Percentiles rank a stretch among this genome's conserved stretches.
phyloP scores from a whole-genome alignment of 2,888 invertebrate genomes.

The Eutolmus rufibarbis region DNA sequence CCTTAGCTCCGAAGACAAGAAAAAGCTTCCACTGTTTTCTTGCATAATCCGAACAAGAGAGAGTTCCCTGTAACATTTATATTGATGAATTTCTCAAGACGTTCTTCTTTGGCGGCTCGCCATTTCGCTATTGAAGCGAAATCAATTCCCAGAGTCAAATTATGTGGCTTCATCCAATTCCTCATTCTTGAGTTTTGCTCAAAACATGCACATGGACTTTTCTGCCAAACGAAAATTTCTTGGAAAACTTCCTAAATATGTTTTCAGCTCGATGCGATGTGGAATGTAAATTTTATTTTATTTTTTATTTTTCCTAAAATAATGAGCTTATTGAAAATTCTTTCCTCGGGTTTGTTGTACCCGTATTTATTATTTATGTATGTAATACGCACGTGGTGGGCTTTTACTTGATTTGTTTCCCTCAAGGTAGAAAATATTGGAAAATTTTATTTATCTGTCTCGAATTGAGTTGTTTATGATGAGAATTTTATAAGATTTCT shows the following conservation, averaged over 20 bases:
- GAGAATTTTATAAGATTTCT: too few relatives aligned
- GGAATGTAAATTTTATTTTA: background rate
- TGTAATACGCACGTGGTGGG: too few relatives aligned
- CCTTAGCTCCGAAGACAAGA: background rate
- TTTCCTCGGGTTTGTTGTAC: background rate
- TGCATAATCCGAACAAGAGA: background rate
- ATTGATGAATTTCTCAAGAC: constrained; percentile 6
- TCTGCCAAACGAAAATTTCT: background rate
- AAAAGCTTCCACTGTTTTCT: background rate
- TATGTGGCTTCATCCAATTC: background rate
- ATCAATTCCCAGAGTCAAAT: constrained; percentile 18
- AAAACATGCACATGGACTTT: background rate
- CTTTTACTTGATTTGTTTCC: too few relatives aligned
- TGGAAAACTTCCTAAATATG: constrained; percentile 8
- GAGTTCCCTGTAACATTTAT: background rate
- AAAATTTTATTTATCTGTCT: too few relatives aligned
- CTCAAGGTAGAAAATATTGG: too few relatives aligned
- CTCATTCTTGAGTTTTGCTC: background rate
- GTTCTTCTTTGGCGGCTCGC: background rate
- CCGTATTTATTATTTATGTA: background rate
- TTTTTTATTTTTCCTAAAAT: background rate
- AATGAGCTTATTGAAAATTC: background rate
- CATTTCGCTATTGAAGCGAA: constrained; percentile 13
- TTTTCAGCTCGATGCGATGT: background rate
- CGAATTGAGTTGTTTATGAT: too few relatives aligned